A percentile compares a stretch with the other conserved stretches of the same genome.
phyloP scores from a whole-genome alignment of 2,888 invertebrate species.

The Ectropis crepuscularia region DNA sequence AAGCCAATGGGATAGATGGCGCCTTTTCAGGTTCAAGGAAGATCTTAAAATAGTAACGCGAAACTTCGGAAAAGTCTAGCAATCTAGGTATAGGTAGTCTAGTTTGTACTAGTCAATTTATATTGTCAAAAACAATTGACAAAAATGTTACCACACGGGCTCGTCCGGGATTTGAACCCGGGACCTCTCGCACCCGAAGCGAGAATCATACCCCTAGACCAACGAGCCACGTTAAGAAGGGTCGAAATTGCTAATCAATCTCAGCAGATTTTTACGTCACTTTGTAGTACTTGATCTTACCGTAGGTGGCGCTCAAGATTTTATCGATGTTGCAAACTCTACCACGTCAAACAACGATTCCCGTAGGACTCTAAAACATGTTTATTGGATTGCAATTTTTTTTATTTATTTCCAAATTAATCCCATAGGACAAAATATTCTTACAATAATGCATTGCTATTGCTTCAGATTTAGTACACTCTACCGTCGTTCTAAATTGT shows the following conservation, averaged over 20 bases:
- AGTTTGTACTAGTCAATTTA: too few species aligned
- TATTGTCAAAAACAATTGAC: conserved; percentile 18
- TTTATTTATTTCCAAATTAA: too few species aligned
- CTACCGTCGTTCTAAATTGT: too few species aligned
- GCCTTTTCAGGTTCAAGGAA: conserved; percentile 15
- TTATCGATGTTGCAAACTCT: too few species aligned
- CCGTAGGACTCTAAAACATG: too few species aligned
- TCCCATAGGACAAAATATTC: too few species aligned
- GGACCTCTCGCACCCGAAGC: conserved; percentile 86
- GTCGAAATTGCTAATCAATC: conserved; percentile 57
- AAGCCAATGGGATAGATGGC: conserved; percentile 31
- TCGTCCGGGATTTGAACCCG: conserved; percentile 86
- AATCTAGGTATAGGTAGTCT: too few species aligned
- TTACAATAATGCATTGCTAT: too few species aligned
- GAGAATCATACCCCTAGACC: conserved; percentile 86
- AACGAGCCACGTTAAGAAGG: conserved; percentile 67
- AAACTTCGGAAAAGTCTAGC: not conserved
- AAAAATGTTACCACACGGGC: conserved; percentile 60
- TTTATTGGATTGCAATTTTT: too few species aligned
- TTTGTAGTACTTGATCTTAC: not conserved
- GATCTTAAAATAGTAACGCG: not conserved
- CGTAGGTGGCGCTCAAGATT: too few species aligned
- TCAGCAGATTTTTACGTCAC: conserved; percentile 44
- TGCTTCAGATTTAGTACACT: too few species aligned
- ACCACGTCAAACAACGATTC: too few species aligned